Evolutionary conservation across 2,888 invertebrate species (phyloP).

Genomic region (Lymantria monacha): DNA sequence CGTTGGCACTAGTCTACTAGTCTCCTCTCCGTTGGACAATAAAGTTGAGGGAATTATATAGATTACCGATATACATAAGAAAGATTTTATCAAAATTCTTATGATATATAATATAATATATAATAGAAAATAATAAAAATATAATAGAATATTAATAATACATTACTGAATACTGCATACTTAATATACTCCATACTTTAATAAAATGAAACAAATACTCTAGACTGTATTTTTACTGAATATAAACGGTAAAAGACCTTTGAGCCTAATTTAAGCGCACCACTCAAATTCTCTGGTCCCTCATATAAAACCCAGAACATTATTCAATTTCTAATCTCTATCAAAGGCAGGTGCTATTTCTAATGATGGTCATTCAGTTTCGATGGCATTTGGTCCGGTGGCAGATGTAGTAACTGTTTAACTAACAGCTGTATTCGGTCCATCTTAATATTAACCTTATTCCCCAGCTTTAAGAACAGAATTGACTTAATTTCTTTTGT

Average conservation of each 20-base stretch:
- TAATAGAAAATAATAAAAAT: too few relatives aligned
- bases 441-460: constrained; percentile 11
- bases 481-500: constrained; percentile 14
- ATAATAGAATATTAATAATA: background rate
- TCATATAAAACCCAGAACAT: constrained; percentile 6
- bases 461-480: constrained; percentile 19
- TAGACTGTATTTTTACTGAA: too few relatives aligned
- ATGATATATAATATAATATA: too few relatives aligned
- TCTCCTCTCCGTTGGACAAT: too few relatives aligned
- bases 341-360: constrained; percentile 62
- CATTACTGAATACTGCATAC: background rate
- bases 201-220: too few relatives aligned
- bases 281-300: background rate
- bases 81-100: background rate
- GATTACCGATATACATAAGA: background rate
- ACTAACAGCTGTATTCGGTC: constrained; percentile 22
- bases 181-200: background rate
- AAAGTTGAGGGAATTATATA: too few relatives aligned
- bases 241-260: too few relatives aligned
- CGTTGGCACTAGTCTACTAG: too few relatives aligned
- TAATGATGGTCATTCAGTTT: constrained; percentile 45
- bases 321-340: constrained; percentile 44
- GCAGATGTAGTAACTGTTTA: constrained; percentile 6
- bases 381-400: constrained; percentile 45
- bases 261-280: too few relatives aligned